Evolutionary conservation across 2,888 invertebrate genomes (phyloP).

Genomic region (Scaptomyza flava): DNA sequence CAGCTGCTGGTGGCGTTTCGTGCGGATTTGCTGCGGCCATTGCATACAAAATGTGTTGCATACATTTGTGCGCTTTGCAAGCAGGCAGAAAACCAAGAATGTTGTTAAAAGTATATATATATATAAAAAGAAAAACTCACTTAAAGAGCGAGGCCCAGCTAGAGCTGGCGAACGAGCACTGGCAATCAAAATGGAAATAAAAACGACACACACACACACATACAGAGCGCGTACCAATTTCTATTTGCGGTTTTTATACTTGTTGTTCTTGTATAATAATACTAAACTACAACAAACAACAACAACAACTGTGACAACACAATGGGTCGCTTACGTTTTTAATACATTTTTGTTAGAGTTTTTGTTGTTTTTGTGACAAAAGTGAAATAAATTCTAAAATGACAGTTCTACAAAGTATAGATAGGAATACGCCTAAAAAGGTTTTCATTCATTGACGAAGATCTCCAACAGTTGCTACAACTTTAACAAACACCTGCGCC

Average conservation of each 20-base stretch:
- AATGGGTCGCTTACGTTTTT: conserved; percentile 17
- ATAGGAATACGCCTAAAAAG: no score
- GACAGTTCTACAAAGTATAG: no score
- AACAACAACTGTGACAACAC: conserved; percentile 24
- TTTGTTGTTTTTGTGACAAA: conserved; percentile 11
- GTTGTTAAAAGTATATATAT: not conserved
- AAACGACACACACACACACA: conserved; percentile 22
- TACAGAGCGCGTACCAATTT: conserved; percentile 19
- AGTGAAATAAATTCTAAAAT: not conserved
- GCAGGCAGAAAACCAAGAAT: conserved; percentile 13
- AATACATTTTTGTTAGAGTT: not conserved
- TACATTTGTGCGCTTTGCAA: conserved; percentile 66
- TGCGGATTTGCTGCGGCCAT: conserved; percentile 72
- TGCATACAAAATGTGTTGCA: conserved; percentile 80
- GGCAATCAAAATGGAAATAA: conserved; percentile 75
- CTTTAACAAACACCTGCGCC: conserved; percentile 33
- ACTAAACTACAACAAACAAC: conserved; percentile 20
- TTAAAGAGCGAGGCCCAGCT: conserved; percentile 24
- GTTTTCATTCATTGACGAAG: not conserved
- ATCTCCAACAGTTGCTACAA: not conserved
- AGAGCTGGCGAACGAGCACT: not conserved
- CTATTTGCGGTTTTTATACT: conserved; percentile 10
- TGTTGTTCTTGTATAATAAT: conserved; percentile 31
- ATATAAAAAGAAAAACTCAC: conserved; percentile 42
- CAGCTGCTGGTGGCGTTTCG: conserved; percentile 49